Base-by-base conservation (phyloP, 2,888 invertebrate species). In the Mamestra brassicae region DNA sequence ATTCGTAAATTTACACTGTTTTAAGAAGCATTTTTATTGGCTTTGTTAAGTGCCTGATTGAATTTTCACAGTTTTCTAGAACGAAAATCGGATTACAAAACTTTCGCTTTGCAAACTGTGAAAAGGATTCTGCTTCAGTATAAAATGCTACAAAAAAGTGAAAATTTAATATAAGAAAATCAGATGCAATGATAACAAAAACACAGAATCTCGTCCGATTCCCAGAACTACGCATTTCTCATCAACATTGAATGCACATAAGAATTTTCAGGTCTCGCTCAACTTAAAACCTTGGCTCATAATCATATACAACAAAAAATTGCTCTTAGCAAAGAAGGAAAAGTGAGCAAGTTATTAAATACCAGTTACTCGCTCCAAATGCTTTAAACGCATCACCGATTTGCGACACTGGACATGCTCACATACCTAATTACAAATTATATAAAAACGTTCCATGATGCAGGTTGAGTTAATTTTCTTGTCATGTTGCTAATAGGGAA, bases 401-500 rank as follows among this genome's bases (percentile, higher is more conserved):
- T 85, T 79, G 74, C 84, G 57, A 80, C 83, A 81, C 82, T 74
- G 15, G 62, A n/a, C 57, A 55, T 26, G 76, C 74, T 64, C 78
- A 78, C 84, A 80, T 75, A 76, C 76, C 76, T 81, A 86, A 85
- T 87, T 83, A 85, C 80, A 81, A 84, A 87, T 84, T 80, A 82
- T 67, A 80, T 86, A 87, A 89, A 87, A 87, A 85, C 83, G 74
- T 71, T 81, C 7, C 71, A 66, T 79, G 68, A 80, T 83, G 84
- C 80, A 83, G 45, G 78, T 70, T 74, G 61, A 80, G 84, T 80
- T 79, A 89, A 90, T 90, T 90, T 90, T 87, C 89, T 84, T 89
- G 90, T 90, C 90, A 87, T 84, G 81, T 80, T 47, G 81, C 87
- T 89, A 87, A 89, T 88, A 89, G 78, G 87, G 86, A 84, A 89